A percentile compares a stretch with the other conserved stretches of the same genome.
Evolutionary conservation across 2,888 invertebrate genomes (phyloP).

Genomic region (Augochlorella aurata): DNA sequence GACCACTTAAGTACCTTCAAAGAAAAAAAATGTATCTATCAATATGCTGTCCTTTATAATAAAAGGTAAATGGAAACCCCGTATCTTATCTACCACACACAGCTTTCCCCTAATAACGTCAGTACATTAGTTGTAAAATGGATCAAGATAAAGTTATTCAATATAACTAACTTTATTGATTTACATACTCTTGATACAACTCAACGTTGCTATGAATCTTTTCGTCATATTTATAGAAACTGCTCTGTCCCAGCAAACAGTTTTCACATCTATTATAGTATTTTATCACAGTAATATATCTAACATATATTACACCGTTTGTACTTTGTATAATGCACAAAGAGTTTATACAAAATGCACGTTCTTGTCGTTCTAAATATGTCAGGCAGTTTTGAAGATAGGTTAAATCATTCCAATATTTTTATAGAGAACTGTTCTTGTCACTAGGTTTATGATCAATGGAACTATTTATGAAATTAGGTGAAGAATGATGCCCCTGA

Average conservation of each 20-base stretch:
- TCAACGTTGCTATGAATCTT: constrained; percentile 19
- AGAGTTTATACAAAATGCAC: constrained; percentile 52
- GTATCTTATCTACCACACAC: neutral
- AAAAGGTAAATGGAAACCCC: constrained; percentile 52
- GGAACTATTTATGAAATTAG: neutral
- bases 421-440: neutral
- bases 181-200: constrained; percentile 28
- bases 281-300: constrained; percentile 57
- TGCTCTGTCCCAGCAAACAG: constrained; percentile 16
- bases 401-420: neutral
- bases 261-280: constrained; percentile 25
- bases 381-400: neutral
- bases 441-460: neutral
- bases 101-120: neutral
- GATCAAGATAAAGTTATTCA: neutral
- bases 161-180: constrained; percentile 43
- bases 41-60: constrained; percentile 75
- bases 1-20: constrained; percentile 70
- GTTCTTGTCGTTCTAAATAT: neutral
- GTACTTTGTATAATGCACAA: constrained; percentile 42
- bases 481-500: neutral
- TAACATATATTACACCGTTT: constrained; percentile 46
- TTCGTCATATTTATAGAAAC: constrained; percentile 28
- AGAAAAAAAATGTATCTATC: constrained; percentile 66
- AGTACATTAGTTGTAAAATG: neutral